Percentiles rank a stretch among this genome's conserved stretches.
These are phyloP conservation scores for Craseonycteris thonglongyai DNA, from an alignment of 2,113 vertebrate genomes.

Conservation along the genomic window DNA sequence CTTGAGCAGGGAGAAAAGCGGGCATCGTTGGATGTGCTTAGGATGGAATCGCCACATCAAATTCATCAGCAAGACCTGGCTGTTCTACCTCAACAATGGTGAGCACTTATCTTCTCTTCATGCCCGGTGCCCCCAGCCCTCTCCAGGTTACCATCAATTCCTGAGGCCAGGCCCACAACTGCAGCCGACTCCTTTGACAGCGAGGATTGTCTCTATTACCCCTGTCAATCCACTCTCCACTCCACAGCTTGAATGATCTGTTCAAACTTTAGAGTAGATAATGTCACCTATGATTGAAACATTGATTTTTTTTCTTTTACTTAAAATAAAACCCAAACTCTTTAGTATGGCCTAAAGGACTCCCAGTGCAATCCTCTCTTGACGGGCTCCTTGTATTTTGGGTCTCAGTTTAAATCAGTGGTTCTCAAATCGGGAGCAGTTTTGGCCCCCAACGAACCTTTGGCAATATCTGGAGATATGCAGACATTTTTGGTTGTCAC, in stretches of 20 bases:
- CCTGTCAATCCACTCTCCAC: background rate
- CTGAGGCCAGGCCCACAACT: background rate
- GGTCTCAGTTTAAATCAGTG: background rate
- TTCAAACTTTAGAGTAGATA: background rate
- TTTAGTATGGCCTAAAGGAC: background rate
- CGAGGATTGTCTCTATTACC: background rate
- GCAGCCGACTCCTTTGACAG: background rate
- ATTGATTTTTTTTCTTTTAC: background rate
- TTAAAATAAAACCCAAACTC: background rate
- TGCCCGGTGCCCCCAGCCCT: background rate
- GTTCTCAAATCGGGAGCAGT: background rate
- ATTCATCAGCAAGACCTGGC: background rate
- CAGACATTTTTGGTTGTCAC: background rate
- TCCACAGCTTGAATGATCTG: background rate
- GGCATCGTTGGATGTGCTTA: background rate
- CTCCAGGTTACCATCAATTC: background rate
- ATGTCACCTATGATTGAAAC: background rate
- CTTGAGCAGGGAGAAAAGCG: background rate
- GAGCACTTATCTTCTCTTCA: background rate
- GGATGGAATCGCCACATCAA: background rate
- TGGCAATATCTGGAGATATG: background rate
- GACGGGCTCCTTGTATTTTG: background rate
- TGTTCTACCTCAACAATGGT: background rate
- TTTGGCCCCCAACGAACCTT: background rate
- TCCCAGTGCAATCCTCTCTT: background rate